Evolutionary conservation across 1,140 invertebrate genomes (phyloP), one percentile per base, ranked within the genome.

Genomic region (Drosophila ogumai): DNA sequence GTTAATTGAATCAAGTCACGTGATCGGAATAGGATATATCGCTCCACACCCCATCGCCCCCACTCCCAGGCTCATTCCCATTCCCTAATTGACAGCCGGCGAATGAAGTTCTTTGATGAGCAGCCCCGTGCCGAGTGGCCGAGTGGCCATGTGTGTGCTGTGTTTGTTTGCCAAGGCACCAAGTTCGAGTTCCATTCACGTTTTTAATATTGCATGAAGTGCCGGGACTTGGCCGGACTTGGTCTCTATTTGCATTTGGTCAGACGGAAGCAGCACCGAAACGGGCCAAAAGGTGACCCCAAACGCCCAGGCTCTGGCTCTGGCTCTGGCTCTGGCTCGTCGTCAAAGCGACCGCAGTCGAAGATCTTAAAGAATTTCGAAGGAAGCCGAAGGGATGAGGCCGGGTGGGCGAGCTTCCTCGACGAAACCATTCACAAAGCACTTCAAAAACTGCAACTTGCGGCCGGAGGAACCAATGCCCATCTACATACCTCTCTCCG

Each of bases 1-100:
- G 78, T 92, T 92, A 92, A 92, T 92, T 92, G 91, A 92, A 92
- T 92, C 64, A 81, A 92, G 91, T 92, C 91, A 92, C 91, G 91
- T 92, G 91, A 92, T 92, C 84, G 91, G 91, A 86, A 92, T 92
- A 86, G 78, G 75, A 49, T 68, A 75, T 90, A 81, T 75, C 46
- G 67, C 49, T 56, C 3, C 50, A 8, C 32, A 7, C 52, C 3
- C 25, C 25, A 25, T 25, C n/a, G 9, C 10, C 2, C 47, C n/a
- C 49, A 19, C 31, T 17, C n/a, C n/a, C 49, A 6, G 1, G 17
- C 49, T 12, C 50, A 36, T 22, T 9, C 50, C 12, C 50, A 54
- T 22, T 55, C 25, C 65, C 59, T 71, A 79, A 85, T 81, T 85
- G 77, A 85, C 69, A 77, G 73, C 47, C 55, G 52, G 63, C 50